Conservation (phyloP, 2,797 vertebrate species). For the Chaetodon trifasciatus region DNA sequence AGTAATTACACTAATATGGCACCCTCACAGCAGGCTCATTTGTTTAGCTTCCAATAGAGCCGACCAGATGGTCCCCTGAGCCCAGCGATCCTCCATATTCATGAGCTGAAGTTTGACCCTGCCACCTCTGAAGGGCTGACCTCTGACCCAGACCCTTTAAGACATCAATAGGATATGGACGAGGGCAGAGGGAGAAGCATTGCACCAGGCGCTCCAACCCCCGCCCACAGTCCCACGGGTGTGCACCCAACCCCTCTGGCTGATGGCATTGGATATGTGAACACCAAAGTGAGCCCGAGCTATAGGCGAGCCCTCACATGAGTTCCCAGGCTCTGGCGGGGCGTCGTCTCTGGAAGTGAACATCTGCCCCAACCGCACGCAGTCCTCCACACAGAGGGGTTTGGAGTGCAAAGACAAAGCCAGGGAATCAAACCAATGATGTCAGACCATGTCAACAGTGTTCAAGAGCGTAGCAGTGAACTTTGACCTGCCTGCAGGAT, state of each 20-base stretch:
- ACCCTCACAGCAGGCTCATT: conserved; percentile 71
- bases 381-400: conserved; percentile 21
- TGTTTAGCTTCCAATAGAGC: conserved; percentile 73
- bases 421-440: conserved; percentile 55
- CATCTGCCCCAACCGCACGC: conserved; percentile 74
- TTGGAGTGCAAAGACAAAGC: conserved; percentile 63
- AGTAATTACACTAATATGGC: conserved; percentile 73
- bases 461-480: conserved; percentile 60
- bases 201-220: conserved; percentile 49
- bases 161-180: conserved; percentile 76
- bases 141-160: conserved; percentile 76
- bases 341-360: conserved; percentile 59
- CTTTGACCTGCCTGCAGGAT: conserved; percentile 50
- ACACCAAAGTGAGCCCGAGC: conserved; percentile 44
- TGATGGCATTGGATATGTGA: conserved; percentile 69
- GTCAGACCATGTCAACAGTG: conserved; percentile 54
- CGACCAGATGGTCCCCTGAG: conserved; percentile 81
- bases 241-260: conserved; percentile 48
- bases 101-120: conserved; percentile 81
- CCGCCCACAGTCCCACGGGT: conserved; percentile 56
- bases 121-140: conserved; percentile 74
- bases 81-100: conserved; percentile 75
- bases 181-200: conserved; percentile 59
- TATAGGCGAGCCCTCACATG: conserved; percentile 44
- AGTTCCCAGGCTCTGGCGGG: conserved; percentile 75